Base-by-base conservation (phyloP, 2,888 invertebrate species). In the Beris chalybata region DNA sequence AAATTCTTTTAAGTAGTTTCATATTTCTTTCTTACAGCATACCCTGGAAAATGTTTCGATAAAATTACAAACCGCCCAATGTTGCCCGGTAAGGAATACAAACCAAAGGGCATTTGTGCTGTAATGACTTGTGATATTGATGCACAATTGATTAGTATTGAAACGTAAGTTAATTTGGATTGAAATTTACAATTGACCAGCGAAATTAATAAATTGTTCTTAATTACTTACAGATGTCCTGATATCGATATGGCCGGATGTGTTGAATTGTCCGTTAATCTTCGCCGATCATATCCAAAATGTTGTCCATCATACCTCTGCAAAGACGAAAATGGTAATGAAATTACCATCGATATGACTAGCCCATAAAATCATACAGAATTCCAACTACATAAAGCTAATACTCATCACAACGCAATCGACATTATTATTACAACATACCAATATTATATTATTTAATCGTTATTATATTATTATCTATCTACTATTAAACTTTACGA, bases 41-140 rank as follows among this genome's bases (percentile, higher is more conserved):
- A 78, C 73, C 79, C 77, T 70, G 79, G 79, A 71, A 79, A 75
- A 74, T 79, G 79, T 73, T 78, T 73, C 73, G 79, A 79, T 72
- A 79, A 75, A 73, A 72, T 79, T 45, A 79, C 79, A 66, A 75
- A 75, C 65, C 76, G 76, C 61, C 72, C 74, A 71, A 74, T 79
- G 76, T 71, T 79, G 58, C 79, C 79, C 65, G 72, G 75, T 70
- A 79, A 79, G 74, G 79, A 79, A 67, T 79, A 79, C 73, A 77
- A 75, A 70, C 79, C 79, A 71, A 79, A 79, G 74, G 79, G 79
- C 72, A 78, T 79, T 69, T 79, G 79, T 69, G 79, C 79, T 56
- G 74, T 75, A 38, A 76, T 79, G 77, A 78, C 76, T 68, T 79
- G 79, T 73, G 76, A 79, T 73, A 74, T 77, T 70, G 70, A 74